Evolutionary conservation across 2,888 invertebrate species (phyloP), one percentile per base, ranked within the genome.

Genomic region (Trichogramma evanescens): DNA sequence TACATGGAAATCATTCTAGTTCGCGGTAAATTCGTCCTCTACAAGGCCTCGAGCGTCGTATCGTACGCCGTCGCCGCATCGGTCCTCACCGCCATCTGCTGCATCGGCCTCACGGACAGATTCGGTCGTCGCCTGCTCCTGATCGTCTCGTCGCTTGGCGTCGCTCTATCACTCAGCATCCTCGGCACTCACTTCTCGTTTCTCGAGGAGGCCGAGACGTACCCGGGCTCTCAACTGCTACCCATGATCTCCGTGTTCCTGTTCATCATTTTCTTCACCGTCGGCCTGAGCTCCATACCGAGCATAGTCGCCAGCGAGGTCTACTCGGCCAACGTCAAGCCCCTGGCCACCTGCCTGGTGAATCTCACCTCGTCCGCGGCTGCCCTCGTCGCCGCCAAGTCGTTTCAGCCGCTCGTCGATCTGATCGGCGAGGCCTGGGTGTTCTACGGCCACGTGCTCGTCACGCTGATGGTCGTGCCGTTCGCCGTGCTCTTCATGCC

Each of bases 271-370:
- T 48, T 58, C 9, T 46, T 49, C 45, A n/a, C n/a, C 26, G 8
- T 56, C 5, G 43, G 66, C 48, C 59, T 62, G 4, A n/a, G 72
- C n/a, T 66, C 70, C 1, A 68, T 74, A 5, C 70, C 70, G 0
- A 68, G 59, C 38, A 70, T 67, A 3, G 49, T 74, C 13, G 64
- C 73, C 54, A 64, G 72, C 45, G 72, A 74, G 63, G 56, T 72
- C 53, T 72, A 71, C 49, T 66, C 73, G 1, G 60, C 69, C 6
- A 63, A 70, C 40, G 38, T 72, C 42, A 74, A 73, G 50, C 69
- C 67, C 61, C 46, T 67, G 5, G 70, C 68, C 2, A 67, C 66
- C 5, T 71, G 68, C 41, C 38, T 68, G 4, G 63, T 59, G 5
- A 70, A 70, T 57, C 26, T 70, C 5, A 62, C 61, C 3, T 65